Percentiles rank a stretch among this genome's conserved stretches.
Conservation (phyloP, 2,113 vertebrate species). For the Aspidoscelis tigris region DNA sequence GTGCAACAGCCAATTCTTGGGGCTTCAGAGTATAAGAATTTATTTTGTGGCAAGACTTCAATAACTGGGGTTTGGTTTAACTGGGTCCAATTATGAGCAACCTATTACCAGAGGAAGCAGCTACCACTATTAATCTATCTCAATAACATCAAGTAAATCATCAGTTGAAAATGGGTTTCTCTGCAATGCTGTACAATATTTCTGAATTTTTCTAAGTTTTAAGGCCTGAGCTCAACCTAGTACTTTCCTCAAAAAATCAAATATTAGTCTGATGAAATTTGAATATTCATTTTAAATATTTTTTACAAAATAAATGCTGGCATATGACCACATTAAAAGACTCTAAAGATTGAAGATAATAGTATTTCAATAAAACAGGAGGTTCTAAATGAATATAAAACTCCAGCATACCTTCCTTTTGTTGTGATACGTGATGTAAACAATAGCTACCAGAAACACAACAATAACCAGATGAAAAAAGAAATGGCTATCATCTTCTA, state of each 20-base stretch:
- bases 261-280: not conserved
- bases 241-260: not conserved
- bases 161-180: not conserved
- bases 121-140: not conserved
- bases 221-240: not conserved
- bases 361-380: not conserved
- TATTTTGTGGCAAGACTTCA: too few relatives aligned
- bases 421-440: constrained; percentile 96
- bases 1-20: too few relatives aligned
- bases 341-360: not conserved
- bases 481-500: constrained; percentile 91
- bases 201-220: too few relatives aligned
- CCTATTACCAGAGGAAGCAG: too few relatives aligned
- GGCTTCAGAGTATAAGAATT: too few relatives aligned
- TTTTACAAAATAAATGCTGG: not conserved
- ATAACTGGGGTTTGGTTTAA: too few relatives aligned
- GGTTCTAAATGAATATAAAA: fast-evolving
- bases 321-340: not conserved
- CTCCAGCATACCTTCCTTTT: constrained; percentile 90
- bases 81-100: too few relatives aligned
- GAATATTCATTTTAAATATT: not conserved
- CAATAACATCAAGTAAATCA: constrained; percentile 22
- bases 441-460: constrained; percentile 89
- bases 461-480: constrained; percentile 93
- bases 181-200: not conserved